Evolutionary conservation across 2,113 vertebrate species (phyloP).

Genomic region (Arvicanthis niloticus): DNA sequence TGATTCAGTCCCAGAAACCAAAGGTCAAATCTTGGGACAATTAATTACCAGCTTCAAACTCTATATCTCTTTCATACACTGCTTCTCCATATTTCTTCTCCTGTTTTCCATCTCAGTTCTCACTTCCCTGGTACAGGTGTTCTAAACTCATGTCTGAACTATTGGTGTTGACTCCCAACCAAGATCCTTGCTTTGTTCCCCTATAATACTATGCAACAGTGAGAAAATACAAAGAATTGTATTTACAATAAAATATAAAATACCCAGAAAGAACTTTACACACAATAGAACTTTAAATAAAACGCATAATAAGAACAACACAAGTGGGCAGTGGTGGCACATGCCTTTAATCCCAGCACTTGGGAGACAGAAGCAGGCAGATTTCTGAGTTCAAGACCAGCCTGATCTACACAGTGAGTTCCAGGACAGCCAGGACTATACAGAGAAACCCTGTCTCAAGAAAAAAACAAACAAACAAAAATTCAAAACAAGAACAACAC

Average conservation of each 20-base stretch:
- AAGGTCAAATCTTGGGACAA: neutral
- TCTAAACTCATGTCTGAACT: neutral
- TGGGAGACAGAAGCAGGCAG: too few relatives aligned
- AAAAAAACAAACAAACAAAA: too few relatives aligned
- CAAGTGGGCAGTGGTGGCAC: neutral
- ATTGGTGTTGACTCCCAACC: neutral
- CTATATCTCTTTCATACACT: neutral
- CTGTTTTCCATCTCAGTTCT: neutral
- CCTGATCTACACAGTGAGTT: too few relatives aligned
- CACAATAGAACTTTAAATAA: neutral
- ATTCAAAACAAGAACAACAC: neutral
- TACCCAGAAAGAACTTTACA: neutral
- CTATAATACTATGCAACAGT: neutral
- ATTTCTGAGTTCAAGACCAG: too few relatives aligned
- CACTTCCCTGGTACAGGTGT: neutral
- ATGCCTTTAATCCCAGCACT: too few relatives aligned
- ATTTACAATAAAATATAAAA: slow-evolving; percentile 25
- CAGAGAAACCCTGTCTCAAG: too few relatives aligned
- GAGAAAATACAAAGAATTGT: slow-evolving; percentile 1
- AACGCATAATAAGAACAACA: neutral
- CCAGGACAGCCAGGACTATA: too few relatives aligned
- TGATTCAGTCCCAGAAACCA: neutral
- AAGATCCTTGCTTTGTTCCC: neutral
- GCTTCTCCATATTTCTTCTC: too few relatives aligned
- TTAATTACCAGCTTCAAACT: neutral